Conservation (phyloP, 2,888 invertebrate species). For the Melipona beecheii region DNA sequence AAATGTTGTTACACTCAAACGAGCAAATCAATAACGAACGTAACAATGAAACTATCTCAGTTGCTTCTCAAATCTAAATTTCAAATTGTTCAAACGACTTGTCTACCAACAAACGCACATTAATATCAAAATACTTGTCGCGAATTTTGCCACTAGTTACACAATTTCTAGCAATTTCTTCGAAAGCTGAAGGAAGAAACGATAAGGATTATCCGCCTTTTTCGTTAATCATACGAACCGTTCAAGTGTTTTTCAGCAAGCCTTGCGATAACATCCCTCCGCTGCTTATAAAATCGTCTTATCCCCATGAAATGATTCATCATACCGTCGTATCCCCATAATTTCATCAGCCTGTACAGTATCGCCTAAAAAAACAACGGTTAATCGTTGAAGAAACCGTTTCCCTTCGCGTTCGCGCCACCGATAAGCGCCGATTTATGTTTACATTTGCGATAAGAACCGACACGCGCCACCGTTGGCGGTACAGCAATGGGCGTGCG, state of each 20-base stretch:
- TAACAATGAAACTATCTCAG: neutral
- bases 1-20: neutral
- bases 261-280: slow-evolving; percentile 87
- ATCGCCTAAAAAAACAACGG: slow-evolving; percentile 85
- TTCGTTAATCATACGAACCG: slow-evolving; percentile 80
- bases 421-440: slow-evolving; percentile 48
- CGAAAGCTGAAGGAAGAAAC: neutral
- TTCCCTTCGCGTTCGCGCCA: neutral
- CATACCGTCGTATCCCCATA: slow-evolving; percentile 87
- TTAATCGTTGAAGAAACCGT: neutral
- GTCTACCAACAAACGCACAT: neutral
- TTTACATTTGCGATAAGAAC: slow-evolving; percentile 41
- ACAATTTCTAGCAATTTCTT: too few relatives aligned
- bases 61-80: neutral
- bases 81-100: too few relatives aligned
- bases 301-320: slow-evolving; percentile 87
- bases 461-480: slow-evolving; percentile 78
- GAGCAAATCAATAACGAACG: neutral
- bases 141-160: neutral
- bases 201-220: neutral
- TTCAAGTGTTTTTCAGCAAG: slow-evolving; percentile 87
- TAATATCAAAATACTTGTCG: neutral
- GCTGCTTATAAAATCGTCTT: slow-evolving; percentile 87
- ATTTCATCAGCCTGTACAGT: slow-evolving; percentile 85
- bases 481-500: slow-evolving; percentile 2